phyloP scores from a whole-genome alignment of 2,888 invertebrate species.

The Trimorus sp. region DNA sequence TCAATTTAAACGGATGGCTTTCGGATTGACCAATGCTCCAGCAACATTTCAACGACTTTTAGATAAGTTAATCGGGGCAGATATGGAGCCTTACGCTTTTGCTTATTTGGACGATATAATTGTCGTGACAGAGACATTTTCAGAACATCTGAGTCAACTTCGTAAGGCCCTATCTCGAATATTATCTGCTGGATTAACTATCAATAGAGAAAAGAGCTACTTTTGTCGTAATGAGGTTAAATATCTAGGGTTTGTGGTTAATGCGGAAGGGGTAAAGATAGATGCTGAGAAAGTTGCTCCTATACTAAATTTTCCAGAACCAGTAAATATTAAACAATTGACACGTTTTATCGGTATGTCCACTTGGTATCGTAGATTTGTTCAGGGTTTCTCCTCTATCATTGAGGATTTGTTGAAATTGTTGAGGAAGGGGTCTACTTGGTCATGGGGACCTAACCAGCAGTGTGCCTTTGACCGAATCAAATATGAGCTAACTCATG shows the following conservation, averaged over 20 bases:
- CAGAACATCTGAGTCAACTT: constrained; percentile 8
- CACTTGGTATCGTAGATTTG: too few species aligned
- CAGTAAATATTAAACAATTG: background rate
- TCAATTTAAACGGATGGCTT: constrained; percentile 23
- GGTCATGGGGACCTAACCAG: background rate
- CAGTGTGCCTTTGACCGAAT: constrained; percentile 4
- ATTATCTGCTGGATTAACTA: background rate
- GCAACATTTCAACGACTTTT: constrained; percentile 21
- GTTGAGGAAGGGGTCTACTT: background rate
- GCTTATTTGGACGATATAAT: constrained; percentile 62
- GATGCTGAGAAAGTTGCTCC: too few species aligned
- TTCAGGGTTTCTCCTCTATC: background rate
- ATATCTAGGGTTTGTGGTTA: background rate
- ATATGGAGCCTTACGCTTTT: constrained; percentile 30
- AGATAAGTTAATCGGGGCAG: constrained; percentile 8
- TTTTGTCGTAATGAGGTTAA: background rate
- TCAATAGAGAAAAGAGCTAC: too few species aligned
- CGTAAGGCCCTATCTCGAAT: background rate
- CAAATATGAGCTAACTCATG: background rate
- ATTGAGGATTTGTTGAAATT: background rate
- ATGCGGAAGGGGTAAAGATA: too few species aligned
- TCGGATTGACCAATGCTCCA: constrained; percentile 14
- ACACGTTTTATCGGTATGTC: background rate
- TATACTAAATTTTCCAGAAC: background rate
- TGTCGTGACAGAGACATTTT: background rate